Evolutionary conservation across 2,888 invertebrate species (phyloP), one percentile per base, ranked within the genome.

Genomic region (Noctua janthina): DNA sequence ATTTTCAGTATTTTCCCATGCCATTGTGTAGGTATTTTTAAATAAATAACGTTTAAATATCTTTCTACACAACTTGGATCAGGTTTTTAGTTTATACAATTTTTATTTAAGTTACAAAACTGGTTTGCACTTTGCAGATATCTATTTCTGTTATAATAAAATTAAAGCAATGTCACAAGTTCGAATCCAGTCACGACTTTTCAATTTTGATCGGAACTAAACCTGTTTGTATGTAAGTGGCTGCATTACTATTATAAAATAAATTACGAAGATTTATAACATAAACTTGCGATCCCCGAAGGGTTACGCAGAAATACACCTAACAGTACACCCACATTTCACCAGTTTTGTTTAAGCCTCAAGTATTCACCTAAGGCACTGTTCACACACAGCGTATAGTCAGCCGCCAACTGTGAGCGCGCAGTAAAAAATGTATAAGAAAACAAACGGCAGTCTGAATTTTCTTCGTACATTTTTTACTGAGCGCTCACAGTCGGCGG

Each of bases 131-230:
- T 23, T 35, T 17, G 15, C 46, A 39, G 8, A 13, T 5, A 39
- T 49, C 64, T 64, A 43, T 54, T 66, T 62, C n/a, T 51, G 8
- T 39, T 70, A 29, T 64, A 35, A 67, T 49, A 46, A 66, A 83
- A 67, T 74, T 64, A 29, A 72, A 17, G 15, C 56, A 72, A 72
- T 71, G 49, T 71, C 43, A 39, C 8, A 56, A 81, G 62, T n/a
- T 74, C 1, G 15, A 20, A 67, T 23, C 17, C 1, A 71, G 70
- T 77, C 85, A 85, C 81, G 81, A 81, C 11, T 74, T 67, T 59
- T 8, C 5, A 13, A 85, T 85, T 76, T 49, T 49, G 77, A 71
- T 81, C 43, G 1, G 8, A 67, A 51, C 56, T 72, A 70, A 73
- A 76, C 72, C 76, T 62, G 69, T 84, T 72, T 78, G 51, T 15